Evolutionary conservation across 2,797 vertebrate species (phyloP), one percentile per base, ranked within the genome.

Genomic region (Micrastur ruficollis): DNA sequence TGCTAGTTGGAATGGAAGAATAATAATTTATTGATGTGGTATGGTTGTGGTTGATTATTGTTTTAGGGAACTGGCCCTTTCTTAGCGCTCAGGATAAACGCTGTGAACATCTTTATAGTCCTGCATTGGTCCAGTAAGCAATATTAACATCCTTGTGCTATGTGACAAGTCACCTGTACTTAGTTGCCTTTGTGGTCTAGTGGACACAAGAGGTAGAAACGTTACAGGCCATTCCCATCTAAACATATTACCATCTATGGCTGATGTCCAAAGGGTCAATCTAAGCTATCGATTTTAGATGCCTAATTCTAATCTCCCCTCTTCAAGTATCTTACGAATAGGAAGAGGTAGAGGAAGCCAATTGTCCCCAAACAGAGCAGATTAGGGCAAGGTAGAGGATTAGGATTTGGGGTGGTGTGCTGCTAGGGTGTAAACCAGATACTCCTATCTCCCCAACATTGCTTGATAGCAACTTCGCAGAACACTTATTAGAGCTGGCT

Each of bases 371-470:
- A 70, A 73, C 3, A 53, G 20, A 58, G 10, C 13, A 61, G 70
- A 49, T 23, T 17, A 42, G 25, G 26, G 36, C 22, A 32, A 67
- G 14, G 34, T 12, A 73, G 29, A 66, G 31, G 59, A 46, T 40
- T 42, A 67, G 31, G 27, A 18, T 78, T 81, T 72, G 70, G 58
- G 46, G 32, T 32, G 40, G n/a, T 44, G 26, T 58, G 10, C 22
- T 92, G 22, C 32, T 20, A 32, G 31, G 44, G 9, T 17, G 12
- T 81, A 71, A 86, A 75, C 8, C 4, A 17, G 34, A 32, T 47
- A 8, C 3, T 34, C 3, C 17, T 86, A 1, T 5, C 29, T 63
- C 3, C 21, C 13, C 4, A 4, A 4, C 0, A 0, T 10, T 84
- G 18, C 26, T 36, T 66, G 31, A 27, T 13, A 49, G 40, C 6